Evolutionary conservation across 2,113 vertebrate genomes (phyloP).

Genomic region (Coptodon rendalli): DNA sequence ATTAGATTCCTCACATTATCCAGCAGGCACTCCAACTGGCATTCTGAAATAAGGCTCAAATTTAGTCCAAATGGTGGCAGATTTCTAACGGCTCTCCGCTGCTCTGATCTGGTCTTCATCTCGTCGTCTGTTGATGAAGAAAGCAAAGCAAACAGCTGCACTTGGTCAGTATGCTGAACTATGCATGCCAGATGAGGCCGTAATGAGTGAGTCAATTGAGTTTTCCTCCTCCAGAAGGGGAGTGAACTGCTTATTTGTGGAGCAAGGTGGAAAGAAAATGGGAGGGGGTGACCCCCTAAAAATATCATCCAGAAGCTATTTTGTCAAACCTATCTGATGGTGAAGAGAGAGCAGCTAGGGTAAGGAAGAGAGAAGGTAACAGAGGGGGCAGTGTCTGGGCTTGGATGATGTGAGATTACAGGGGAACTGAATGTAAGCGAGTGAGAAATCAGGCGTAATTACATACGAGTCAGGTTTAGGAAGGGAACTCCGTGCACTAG

Average conservation of each 20-base stretch:
- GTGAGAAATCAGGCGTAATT: constrained; percentile 36
- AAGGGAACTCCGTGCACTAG: constrained; percentile 42
- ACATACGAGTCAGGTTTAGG: constrained; percentile 30
- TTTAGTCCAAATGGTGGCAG: neutral
- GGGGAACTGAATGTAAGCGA: constrained; percentile 10
- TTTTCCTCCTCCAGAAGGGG: constrained; percentile 28
- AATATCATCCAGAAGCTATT: constrained; percentile 39
- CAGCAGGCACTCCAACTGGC: neutral
- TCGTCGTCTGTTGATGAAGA: neutral
- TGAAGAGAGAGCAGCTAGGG: neutral
- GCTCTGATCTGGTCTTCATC: neutral
- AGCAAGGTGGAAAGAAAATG: constrained; percentile 49
- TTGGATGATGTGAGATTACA: neutral
- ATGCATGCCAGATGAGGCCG: neutral
- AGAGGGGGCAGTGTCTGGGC: constrained; percentile 22
- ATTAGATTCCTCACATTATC: neutral
- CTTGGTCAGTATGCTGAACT: neutral
- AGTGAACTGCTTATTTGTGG: constrained; percentile 54
- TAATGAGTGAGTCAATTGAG: constrained; percentile 34
- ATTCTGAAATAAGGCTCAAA: neutral
- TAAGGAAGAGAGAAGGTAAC: neutral
- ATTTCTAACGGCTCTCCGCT: neutral
- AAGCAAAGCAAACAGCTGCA: neutral
- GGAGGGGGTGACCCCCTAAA: constrained; percentile 43
- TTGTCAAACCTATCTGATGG: neutral